Evolutionary conservation across 2,113 vertebrate species (phyloP).

Genomic region (Emydocephalus ijimae): DNA sequence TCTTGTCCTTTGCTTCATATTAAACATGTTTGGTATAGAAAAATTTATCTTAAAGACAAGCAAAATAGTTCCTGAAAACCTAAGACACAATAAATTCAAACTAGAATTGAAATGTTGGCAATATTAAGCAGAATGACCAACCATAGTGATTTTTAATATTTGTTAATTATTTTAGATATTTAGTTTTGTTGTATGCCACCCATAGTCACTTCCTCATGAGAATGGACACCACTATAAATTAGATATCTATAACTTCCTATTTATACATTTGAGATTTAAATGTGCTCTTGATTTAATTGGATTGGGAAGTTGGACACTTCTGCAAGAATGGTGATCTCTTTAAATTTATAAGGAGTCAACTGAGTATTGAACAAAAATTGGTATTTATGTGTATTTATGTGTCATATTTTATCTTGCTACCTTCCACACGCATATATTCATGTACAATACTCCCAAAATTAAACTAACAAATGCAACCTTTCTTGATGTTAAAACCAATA

Average conservation of each 20-base stretch:
- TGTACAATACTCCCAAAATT: neutral
- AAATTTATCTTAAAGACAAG: neutral
- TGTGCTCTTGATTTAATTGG: neutral
- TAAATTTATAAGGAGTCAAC: neutral
- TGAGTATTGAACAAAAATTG: neutral
- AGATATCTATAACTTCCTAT: neutral
- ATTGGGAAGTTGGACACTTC: neutral
- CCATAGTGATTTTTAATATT: neutral
- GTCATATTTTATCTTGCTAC: neutral
- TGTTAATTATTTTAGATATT: too few relatives aligned
- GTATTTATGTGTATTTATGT: neutral
- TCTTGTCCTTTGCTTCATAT: neutral
- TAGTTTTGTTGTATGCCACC: too few relatives aligned
- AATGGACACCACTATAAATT: too few relatives aligned
- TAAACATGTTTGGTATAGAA: neutral
- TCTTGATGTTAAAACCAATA: neutral
- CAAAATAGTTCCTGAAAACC: neutral
- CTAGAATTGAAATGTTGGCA: neutral
- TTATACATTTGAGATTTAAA: neutral
- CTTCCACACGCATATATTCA: neutral
- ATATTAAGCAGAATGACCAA: neutral
- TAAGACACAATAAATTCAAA: neutral
- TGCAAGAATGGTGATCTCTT: neutral
- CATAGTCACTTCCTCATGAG: too few relatives aligned
- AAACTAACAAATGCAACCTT: neutral